A percentile compares a stretch with the other conserved stretches of the same genome.
phyloP scores from a whole-genome alignment of 2,797 vertebrate species.

The Enteromius radiatus region DNA sequence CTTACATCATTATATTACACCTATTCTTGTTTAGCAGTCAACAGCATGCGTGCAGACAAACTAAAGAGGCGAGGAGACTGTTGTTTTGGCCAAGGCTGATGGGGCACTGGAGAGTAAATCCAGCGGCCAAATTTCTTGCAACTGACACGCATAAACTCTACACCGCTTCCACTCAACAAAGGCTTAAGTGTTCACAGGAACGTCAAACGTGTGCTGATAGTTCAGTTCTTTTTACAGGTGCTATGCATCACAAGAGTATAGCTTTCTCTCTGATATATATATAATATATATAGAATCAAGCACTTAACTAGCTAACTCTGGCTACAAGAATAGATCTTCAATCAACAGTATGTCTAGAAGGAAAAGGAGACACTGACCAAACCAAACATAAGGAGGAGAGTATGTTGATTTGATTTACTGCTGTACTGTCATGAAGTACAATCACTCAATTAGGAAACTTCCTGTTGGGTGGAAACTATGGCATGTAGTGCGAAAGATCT shows the following conservation, averaged over 20 bases:
- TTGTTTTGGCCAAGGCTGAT: conserved; percentile 33
- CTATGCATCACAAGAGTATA: conserved; percentile 21
- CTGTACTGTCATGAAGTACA: not conserved
- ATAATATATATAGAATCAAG: not conserved
- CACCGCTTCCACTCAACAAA: conserved; percentile 35
- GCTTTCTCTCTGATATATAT: conserved; percentile 7
- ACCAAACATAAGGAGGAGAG: conserved; percentile 4
- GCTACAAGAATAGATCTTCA: conserved; percentile 44
- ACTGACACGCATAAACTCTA: conserved; percentile 43
- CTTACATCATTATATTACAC: conserved; percentile 40
- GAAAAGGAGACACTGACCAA: conserved; percentile 9
- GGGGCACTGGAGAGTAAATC: conserved; percentile 13
- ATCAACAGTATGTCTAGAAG: conserved; percentile 65
- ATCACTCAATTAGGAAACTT: not conserved
- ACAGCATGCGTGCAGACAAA: conserved; percentile 31
- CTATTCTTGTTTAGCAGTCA: conserved; percentile 30
- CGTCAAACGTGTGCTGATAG: conserved; percentile 4
- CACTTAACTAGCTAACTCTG: not conserved
- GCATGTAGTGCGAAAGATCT: not conserved
- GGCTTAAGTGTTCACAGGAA: conserved; percentile 43
- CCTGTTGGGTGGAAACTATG: not conserved
- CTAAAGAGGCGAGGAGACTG: conserved; percentile 41
- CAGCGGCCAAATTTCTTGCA: conserved; percentile 31
- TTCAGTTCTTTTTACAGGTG: conserved; percentile 39
- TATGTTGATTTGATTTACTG: conserved; percentile 10